These are phyloP conservation scores for Trichopoda pennipes DNA, from an alignment of 2,888 invertebrate species.

Conservation along the genomic window DNA sequence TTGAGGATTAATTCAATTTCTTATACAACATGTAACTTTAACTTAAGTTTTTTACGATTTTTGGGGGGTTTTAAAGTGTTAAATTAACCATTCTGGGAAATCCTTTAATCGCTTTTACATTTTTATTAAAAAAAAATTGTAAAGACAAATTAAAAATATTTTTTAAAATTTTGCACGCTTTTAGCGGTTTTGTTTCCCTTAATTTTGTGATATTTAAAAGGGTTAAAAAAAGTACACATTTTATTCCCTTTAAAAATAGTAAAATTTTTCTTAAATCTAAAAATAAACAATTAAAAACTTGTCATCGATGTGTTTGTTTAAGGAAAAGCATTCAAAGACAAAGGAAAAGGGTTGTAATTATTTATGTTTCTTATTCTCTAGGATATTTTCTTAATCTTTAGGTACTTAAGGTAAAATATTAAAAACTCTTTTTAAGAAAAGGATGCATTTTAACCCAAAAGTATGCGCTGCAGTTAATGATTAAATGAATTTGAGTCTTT, in stretches of 20 bases:
- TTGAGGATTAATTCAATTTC: no score
- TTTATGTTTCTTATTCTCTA: neutral
- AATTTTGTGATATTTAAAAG: neutral
- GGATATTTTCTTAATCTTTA: slow-evolving; percentile 11
- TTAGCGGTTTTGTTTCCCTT: slow-evolving; percentile 20
- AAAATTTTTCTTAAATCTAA: neutral
- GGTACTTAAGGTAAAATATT: slow-evolving; percentile 2
- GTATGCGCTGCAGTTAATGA: neutral
- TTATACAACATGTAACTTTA: no score
- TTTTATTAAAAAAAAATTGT: no score
- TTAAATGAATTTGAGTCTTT: neutral
- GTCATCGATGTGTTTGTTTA: neutral
- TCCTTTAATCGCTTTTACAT: no score
- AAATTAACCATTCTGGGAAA: no score
- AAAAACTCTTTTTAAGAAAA: neutral
- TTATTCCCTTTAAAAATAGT: neutral
- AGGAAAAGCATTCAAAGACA: neutral
- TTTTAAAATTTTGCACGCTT: slow-evolving; percentile 47
- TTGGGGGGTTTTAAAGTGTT: no score
- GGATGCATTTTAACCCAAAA: no score
- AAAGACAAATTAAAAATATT: no score
- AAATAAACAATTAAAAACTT: slow-evolving; percentile 12
- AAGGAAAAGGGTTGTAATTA: slow-evolving; percentile 12
- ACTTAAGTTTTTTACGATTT: no score
- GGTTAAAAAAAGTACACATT: slow-evolving; percentile 22